phyloP scores from a whole-genome alignment of 2,113 vertebrate species.

The Rhabdomys dilectus region DNA sequence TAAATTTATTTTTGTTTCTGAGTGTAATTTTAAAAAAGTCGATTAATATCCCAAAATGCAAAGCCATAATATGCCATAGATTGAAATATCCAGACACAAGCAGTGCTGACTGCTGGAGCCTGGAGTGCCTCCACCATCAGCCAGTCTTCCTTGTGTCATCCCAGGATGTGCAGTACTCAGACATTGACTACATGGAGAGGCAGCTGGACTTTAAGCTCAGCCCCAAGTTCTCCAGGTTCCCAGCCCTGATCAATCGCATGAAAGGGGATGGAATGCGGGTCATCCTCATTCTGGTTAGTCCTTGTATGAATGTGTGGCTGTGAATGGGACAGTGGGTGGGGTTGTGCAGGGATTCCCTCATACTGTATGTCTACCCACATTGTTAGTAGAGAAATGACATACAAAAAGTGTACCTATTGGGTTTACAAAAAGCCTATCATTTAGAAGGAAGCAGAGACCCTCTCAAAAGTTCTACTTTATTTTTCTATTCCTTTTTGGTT shows the following conservation, averaged over 20 bases:
- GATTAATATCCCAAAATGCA: background rate
- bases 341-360: background rate
- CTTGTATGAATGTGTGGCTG: background rate
- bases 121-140: accelerated
- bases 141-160: background rate
- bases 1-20: background rate
- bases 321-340: background rate
- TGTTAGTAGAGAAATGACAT: too few species aligned
- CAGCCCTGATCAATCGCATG: conserved; percentile 88
- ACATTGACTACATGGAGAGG: conserved; percentile 96
- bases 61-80: background rate
- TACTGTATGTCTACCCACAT: background rate
- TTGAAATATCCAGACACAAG: background rate
- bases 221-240: conserved; percentile 86
- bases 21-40: background rate
- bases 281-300: conserved; percentile 94
- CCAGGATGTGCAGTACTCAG: conserved; percentile 96
- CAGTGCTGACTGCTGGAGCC: accelerated
- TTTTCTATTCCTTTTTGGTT: too few species aligned
- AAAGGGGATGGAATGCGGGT: conserved; percentile 92
- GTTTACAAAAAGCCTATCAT: too few species aligned
- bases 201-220: conserved; percentile 93
- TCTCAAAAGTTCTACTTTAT: too few species aligned
- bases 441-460: too few species aligned
- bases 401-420: too few species aligned